These are phyloP conservation scores for Pyrochroa serraticornis DNA, from an alignment of 2,888 invertebrate species.

Conservation along the genomic window DNA sequence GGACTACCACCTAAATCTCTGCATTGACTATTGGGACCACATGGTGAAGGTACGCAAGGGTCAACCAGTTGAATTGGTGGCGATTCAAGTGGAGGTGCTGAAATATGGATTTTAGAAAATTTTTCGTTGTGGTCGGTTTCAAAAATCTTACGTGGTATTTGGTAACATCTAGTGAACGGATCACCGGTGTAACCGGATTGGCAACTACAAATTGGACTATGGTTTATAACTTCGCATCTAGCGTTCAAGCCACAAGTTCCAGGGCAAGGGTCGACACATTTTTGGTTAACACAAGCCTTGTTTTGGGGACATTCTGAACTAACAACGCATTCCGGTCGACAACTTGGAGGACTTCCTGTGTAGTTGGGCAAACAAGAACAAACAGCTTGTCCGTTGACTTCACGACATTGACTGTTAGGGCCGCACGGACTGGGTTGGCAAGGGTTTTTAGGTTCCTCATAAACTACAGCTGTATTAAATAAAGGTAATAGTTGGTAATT, in stretches of 20 bases:
- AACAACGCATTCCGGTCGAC: slow-evolving; percentile 79
- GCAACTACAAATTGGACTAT: slow-evolving; percentile 72
- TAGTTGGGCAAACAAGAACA: slow-evolving; percentile 59
- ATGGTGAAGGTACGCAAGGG: slow-evolving; percentile 79
- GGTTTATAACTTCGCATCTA: slow-evolving; percentile 61
- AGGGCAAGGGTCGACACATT: slow-evolving; percentile 75
- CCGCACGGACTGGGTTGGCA: slow-evolving; percentile 77
- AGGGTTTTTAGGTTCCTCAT: slow-evolving; percentile 57
- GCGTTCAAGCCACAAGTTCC: slow-evolving; percentile 68
- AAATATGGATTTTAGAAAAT: slow-evolving; percentile 5
- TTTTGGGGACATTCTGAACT: slow-evolving; percentile 78
- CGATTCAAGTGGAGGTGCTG: slow-evolving; percentile 40
- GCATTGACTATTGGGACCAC: slow-evolving; percentile 80
- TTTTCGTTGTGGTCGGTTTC: neutral
- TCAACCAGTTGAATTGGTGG: slow-evolving; percentile 54
- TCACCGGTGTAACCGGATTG: slow-evolving; percentile 67
- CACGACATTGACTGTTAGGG: slow-evolving; percentile 73
- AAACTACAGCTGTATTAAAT: neutral
- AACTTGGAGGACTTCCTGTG: slow-evolving; percentile 66
- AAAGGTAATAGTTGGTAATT: neutral
- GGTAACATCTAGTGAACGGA: slow-evolving; percentile 70
- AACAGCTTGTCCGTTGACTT: slow-evolving; percentile 59
- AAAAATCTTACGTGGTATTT: slow-evolving; percentile 52
- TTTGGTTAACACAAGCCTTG: slow-evolving; percentile 73
- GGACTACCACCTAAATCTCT: slow-evolving; percentile 70